Evolutionary conservation across 2,888 invertebrate species (phyloP).

Genomic region (Lissonota sp.): DNA sequence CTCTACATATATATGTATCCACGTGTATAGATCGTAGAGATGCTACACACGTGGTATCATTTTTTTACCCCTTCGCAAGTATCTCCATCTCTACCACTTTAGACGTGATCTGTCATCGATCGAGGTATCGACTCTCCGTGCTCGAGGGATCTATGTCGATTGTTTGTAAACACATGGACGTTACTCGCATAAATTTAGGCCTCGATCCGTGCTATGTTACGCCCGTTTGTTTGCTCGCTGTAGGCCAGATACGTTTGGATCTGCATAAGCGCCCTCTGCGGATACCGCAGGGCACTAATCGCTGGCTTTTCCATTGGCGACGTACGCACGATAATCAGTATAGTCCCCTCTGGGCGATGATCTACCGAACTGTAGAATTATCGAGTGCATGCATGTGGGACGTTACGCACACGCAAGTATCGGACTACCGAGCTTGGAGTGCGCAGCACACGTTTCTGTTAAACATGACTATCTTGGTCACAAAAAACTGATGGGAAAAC

Average conservation of each 20-base stretch:
- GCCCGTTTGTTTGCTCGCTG: conserved; percentile 2
- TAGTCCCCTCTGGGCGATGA: conserved; percentile 36
- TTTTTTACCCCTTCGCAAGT: conserved; percentile 1
- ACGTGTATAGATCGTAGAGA: conserved; percentile 39
- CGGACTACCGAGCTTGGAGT: conserved; percentile 33
- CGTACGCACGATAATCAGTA: conserved; percentile 55
- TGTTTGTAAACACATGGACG: too few species aligned
- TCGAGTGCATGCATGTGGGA: conserved; percentile 23
- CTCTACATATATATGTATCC: neutral
- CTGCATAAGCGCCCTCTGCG: neutral
- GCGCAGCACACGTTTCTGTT: conserved; percentile 57
- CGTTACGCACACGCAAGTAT: conserved; percentile 60
- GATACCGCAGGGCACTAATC: conserved; percentile 35
- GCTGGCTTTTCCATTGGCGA: conserved; percentile 39
- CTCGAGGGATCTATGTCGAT: neutral
- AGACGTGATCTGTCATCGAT: conserved; percentile 63
- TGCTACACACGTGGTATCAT: conserved; percentile 35
- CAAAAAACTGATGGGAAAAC: conserved; percentile 37
- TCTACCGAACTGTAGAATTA: conserved; percentile 42
- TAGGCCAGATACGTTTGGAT: conserved; percentile 2
- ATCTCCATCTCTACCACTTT: neutral
- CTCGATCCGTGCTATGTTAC: too few species aligned
- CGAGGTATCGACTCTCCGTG: conserved; percentile 45
- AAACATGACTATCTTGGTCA: conserved; percentile 51
- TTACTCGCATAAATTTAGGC: too few species aligned